Evolutionary conservation across 2,797 vertebrate species (phyloP).

Genomic region (Molossus alvarezi): DNA sequence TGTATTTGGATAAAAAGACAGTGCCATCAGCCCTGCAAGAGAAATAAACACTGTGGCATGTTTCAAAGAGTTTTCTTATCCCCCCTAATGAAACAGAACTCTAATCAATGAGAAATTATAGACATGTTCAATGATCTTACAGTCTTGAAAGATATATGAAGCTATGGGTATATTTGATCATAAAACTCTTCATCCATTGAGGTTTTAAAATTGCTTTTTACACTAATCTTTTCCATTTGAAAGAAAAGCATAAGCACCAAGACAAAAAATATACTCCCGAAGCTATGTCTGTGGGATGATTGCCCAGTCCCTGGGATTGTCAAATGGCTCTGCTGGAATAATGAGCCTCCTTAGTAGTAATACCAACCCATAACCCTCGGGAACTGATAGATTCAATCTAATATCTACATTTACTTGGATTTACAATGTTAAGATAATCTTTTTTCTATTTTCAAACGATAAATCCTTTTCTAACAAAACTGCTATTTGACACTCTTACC

Average conservation of each 20-base stretch:
- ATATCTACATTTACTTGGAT: slow-evolving; percentile 21
- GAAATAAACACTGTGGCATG: neutral
- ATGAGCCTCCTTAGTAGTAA: neutral
- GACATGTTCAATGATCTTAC: neutral
- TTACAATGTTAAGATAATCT: neutral
- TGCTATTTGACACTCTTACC: neutral
- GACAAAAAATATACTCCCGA: slow-evolving; percentile 21
- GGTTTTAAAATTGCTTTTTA: neutral
- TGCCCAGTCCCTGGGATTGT: neutral
- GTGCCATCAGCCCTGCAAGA: neutral
- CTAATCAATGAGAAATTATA: neutral
- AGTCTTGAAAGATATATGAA: neutral
- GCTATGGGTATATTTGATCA: neutral
- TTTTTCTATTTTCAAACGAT: slow-evolving; percentile 5
- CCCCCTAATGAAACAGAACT: neutral
- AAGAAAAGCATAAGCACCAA: slow-evolving; percentile 56
- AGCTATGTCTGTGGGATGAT: neutral
- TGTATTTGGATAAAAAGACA: slow-evolving; percentile 41
- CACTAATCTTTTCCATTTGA: slow-evolving; percentile 18
- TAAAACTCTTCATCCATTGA: neutral
- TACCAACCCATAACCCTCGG: neutral
- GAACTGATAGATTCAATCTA: neutral
- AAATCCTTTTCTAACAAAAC: slow-evolving; percentile 41
- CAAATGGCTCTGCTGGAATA: neutral
- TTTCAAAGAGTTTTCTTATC: slow-evolving; percentile 33